Evolutionary conservation across 2,113 vertebrate species (phyloP).

Genomic region (Ranitomeya imitator): DNA sequence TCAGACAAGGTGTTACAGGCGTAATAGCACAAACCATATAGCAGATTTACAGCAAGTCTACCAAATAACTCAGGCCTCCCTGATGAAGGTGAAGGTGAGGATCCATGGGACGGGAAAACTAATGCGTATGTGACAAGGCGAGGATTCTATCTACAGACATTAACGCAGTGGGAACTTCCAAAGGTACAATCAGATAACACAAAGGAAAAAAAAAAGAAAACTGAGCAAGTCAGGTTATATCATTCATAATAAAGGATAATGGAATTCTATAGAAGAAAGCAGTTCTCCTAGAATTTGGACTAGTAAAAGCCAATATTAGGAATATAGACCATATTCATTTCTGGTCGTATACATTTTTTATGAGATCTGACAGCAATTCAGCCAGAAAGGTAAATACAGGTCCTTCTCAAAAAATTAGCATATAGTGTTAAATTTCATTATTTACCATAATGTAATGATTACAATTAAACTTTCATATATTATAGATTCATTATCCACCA

Average conservation of each 20-base stretch:
- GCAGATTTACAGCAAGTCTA: conserved; percentile 21
- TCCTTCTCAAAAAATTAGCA: too few relatives aligned
- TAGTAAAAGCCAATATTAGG: neutral
- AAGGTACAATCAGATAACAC: neutral
- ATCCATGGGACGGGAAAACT: conserved; percentile 10
- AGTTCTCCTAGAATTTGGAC: neutral
- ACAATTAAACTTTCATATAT: too few relatives aligned
- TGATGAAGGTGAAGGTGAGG: conserved; percentile 22
- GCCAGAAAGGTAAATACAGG: neutral
- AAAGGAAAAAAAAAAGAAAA: neutral
- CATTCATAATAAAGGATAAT: neutral
- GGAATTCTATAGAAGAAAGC: neutral
- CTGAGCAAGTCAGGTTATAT: neutral
- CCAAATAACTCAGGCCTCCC: conserved; percentile 11
- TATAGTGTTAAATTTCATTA: too few relatives aligned
- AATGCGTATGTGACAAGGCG: neutral
- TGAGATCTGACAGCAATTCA: neutral
- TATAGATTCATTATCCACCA: too few relatives aligned
- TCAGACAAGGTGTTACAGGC: neutral
- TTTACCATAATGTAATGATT: too few relatives aligned
- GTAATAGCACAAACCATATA: conserved; percentile 28
- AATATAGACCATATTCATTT: neutral
- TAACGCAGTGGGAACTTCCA: neutral
- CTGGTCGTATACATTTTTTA: neutral
- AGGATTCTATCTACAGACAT: neutral